Percentiles rank a stretch among this genome's conserved stretches.
Evolutionary conservation across 2,888 invertebrate species (phyloP).

Genomic region (Tiphia femorata): DNA sequence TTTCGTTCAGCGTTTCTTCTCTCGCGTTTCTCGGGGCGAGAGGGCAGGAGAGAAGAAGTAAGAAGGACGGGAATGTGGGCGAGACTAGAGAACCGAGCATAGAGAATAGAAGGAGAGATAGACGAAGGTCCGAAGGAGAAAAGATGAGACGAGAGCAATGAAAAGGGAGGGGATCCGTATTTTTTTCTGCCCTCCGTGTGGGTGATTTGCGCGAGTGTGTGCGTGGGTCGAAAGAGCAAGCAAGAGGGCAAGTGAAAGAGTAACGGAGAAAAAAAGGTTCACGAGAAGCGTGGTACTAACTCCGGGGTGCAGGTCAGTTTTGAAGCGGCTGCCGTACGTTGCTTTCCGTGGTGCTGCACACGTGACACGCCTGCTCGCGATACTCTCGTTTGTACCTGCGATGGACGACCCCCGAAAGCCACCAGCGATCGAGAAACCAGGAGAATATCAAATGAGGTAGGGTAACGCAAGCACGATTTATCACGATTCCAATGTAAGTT

Average conservation of each 20-base stretch:
- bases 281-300: slow-evolving; percentile 24
- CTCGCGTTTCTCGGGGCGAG: background rate
- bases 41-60: background rate
- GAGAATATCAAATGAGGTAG: too few species aligned
- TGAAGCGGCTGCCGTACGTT: slow-evolving; percentile 42
- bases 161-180: too few species aligned
- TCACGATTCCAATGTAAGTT: too few species aligned
- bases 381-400: slow-evolving; percentile 12
- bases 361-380: slow-evolving; percentile 21
- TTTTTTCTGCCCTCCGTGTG: too few species aligned
- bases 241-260: background rate
- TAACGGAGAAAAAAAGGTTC: slow-evolving; percentile 19
- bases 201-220: too few species aligned
- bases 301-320: slow-evolving; percentile 48
- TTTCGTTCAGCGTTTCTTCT: slow-evolving; percentile 3
- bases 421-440: background rate
- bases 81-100: too few species aligned
- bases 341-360: slow-evolving; percentile 32
- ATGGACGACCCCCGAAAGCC: background rate
- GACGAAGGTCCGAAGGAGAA: background rate
- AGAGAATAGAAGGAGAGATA: background rate
- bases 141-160: background rate
- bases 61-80: too few species aligned
- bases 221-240: slow-evolving; percentile 3
- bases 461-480: too few species aligned